Evolutionary conservation across 2,113 vertebrate genomes (phyloP), one percentile per base, ranked within the genome.

Genomic region (Gadus chalcogrammus): DNA sequence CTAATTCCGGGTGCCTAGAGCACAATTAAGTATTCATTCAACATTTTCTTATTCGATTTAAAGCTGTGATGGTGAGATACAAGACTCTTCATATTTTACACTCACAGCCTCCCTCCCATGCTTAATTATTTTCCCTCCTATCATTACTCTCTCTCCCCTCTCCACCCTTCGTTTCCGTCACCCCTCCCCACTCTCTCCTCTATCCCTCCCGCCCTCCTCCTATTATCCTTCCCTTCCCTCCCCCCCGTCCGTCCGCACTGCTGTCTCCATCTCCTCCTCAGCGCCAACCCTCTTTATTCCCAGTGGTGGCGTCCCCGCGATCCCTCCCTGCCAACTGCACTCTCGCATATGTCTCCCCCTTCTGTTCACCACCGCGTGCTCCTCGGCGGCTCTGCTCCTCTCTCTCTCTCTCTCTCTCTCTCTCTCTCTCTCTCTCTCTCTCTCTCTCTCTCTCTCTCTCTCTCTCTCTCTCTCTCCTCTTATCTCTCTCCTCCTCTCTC

Each of bases 21-120:
- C 65, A 73, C 63, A 31, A 69, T 73, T 74, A 48, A 27, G 24
- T 22, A 55, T 69, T 42, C 31, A 69, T 67, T 20, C 15, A n/a
- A 70, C 59, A 35, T 35, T 70, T 68, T 53, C 28, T 22, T 56
- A 18, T 64, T 55, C 6, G 16, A 55, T 55, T 13, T 13, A 55
- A 55, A 55, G 16, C 12, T 13, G 12, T 15, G 53, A 55, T 55
- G 53, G 12, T 55, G 9, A 55, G 53, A 7, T 15, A 3, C 53
- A 15, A 55, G 12, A 55, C 16, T 55, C 31, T 35, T 35, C 4
- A 35, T 35, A 35, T 35, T 35, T 35, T 35, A 35, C 6, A 35
- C 31, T 35, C 4, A 4, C 31, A 35, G 31, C 31, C 31, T 35
- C 31, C 31, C 6, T 35, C 31, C 31, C 31, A 35, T 35, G 6